A percentile compares a stretch with the other conserved stretches of the same genome.
These are phyloP conservation scores for Trididemnum clinides DNA, from an alignment of 23 tunicate species.

Conservation along the genomic window DNA sequence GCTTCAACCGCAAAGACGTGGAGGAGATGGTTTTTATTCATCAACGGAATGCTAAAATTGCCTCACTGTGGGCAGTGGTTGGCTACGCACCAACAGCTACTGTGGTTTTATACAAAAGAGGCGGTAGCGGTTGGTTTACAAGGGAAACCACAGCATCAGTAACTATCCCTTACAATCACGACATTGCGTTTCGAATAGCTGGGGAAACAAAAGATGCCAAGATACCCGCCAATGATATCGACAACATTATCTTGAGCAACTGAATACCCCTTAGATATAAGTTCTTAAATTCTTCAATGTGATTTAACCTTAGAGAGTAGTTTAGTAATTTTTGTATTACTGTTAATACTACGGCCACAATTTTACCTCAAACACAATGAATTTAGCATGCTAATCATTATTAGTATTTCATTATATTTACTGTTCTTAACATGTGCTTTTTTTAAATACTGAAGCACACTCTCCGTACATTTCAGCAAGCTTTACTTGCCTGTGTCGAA, in stretches of 20 bases:
- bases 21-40: conserved; percentile 71
- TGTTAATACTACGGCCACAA: too few relatives aligned
- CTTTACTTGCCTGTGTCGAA: too few relatives aligned
- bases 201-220: conserved; percentile 83
- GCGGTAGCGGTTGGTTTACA: conserved; percentile 57
- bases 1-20: conserved; percentile 70
- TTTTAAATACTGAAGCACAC: too few relatives aligned
- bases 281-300: too few relatives aligned
- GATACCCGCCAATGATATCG: conserved; percentile 87
- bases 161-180: conserved; percentile 72
- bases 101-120: conserved; percentile 62
- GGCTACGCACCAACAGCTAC: conserved; percentile 80
- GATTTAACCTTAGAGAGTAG: too few relatives aligned
- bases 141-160: conserved; percentile 58
- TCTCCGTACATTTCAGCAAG: too few relatives aligned
- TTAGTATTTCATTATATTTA: too few relatives aligned
- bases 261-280: conserved; percentile 1
- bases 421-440: too few relatives aligned
- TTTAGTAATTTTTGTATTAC: too few relatives aligned
- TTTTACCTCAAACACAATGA: too few relatives aligned
- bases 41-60: conserved; percentile 60
- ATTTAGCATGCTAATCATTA: too few relatives aligned
- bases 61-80: conserved; percentile 84
- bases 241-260: conserved; percentile 61
- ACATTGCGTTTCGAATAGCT: conserved; percentile 69